Evolutionary conservation across 2,888 invertebrate genomes (phyloP).

Genomic region (Cacoxenus indagator): DNA sequence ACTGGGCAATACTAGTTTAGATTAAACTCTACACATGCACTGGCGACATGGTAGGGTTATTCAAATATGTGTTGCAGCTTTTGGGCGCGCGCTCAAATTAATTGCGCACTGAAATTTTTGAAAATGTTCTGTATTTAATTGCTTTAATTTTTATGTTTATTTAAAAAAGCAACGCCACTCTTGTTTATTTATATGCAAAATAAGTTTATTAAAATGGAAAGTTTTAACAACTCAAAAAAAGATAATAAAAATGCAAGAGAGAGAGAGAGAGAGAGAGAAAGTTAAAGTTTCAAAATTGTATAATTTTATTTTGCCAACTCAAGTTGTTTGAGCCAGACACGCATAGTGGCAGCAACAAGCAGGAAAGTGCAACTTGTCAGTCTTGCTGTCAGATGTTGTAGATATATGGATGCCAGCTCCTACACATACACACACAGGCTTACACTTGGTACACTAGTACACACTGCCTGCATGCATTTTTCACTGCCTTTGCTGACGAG

Average conservation of each 20-base stretch:
- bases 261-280: slow-evolving; percentile 17
- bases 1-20: too few species aligned
- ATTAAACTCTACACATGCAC: background rate
- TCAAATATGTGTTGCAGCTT: slow-evolving; percentile 46
- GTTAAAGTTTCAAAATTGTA: slow-evolving; percentile 34
- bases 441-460: too few species aligned
- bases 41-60: background rate
- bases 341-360: background rate
- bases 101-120: background rate
- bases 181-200: slow-evolving; percentile 6
- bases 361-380: background rate
- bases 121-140: too few species aligned
- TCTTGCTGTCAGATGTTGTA: background rate
- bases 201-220: slow-evolving; percentile 18
- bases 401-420: background rate
- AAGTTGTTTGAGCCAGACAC: background rate
- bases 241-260: slow-evolving; percentile 25
- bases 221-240: background rate
- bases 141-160: slow-evolving; percentile 1
- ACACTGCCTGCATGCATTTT: too few species aligned
- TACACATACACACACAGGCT: too few species aligned
- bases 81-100: slow-evolving; percentile 36
- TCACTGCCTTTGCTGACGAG: background rate
- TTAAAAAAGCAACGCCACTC: background rate
- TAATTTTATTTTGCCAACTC: slow-evolving; percentile 12